Evolutionary conservation across 2,888 invertebrate genomes (phyloP), one percentile per base, ranked within the genome.

Genomic region (Ophion slaviceki): DNA sequence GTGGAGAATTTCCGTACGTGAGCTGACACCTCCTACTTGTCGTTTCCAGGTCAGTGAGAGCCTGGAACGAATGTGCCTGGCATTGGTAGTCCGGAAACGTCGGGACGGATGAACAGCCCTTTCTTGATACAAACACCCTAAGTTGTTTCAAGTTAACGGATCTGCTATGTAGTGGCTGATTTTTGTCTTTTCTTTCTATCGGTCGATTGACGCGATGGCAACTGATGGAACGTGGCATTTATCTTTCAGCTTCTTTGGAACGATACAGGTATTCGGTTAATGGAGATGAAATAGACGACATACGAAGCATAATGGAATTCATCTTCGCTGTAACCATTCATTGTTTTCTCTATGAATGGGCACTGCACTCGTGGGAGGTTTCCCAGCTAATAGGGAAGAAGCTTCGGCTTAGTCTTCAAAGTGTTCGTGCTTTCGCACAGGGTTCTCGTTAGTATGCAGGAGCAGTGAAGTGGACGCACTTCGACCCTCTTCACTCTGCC

Each of bases 11-110:
- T 28, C 40, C 28, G 47, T 62, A 68, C 79, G 70, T 24, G 67
- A 40, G 11, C 67, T 70, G 74, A 28, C 80, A 67, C n/a, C 45
- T 64, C 78, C 75, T 70, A 47, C 75, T 53, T 53, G 64, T 72
- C 59, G 81, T 76, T 79, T 86, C 62, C 75, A 84, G 68, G 78
- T 78, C 75, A 64, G 74, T 45, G 74, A 77, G 70, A 84, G 45
- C 68, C 47, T 36, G 64, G 11, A 64, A 11, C 62, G 24, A 75
- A 66, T 57, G 75, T 28, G 24, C 61, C n/a, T 53, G 24, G 20
- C 57, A 75, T 45, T 84, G 32, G 70, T 57, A 62, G 79, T 24
- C 62, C 79, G 83, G 66, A 84, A 76, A 80, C 66, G 14, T 59
- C 57, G 36, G 17, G 66, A 82, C 59, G 28, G 61, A 20, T 14